Evolutionary conservation across 2,888 invertebrate species (phyloP), one percentile per base, ranked within the genome.

Genomic region (Microplitis deprimator): DNA sequence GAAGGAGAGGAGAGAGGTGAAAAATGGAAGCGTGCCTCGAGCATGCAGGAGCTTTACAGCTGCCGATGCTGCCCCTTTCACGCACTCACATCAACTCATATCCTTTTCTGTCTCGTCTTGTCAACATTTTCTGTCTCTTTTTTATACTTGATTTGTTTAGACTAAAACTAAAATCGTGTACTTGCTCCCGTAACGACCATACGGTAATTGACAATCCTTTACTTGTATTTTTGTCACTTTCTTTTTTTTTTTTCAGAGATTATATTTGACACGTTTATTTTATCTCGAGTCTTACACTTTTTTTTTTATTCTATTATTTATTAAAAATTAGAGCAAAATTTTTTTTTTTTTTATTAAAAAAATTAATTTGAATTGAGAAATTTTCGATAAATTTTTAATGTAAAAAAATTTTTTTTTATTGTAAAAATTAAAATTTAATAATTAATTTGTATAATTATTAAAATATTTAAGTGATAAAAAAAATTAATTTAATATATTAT

Each of bases 111-210:
- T 71, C 72, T 59, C 41, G 50, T 69, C 76, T 76, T 81, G 79
- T 80, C 74, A 68, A 64, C 68, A 68, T 60, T 40, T 65, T 29
- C 68, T 69, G 60, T 75, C 77, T 69, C 61, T 81, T 84, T 82
- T 82, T 76, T 13, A 50, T 50, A 13, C 10, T 50, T 10, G 10
- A 13, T 50, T 50, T 65, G 65, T 65, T 65, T 65, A 78, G 81
- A 77, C 76, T 81, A 79, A 83, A 83, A 83, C 82, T 82, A 83
- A 50, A 50, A 85, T 83, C 82, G 82, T 83, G 82, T 84, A 10
- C 20, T 64, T 80, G 78, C 80, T 80, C 73, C 20, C 59, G 62
- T 41, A 65, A 68, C 79, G 79, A 81, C 82, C 82, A 79, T 81
- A 81, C 79, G 67, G 80, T 81, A 81, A 83, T 84, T 81, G 82